Conservation (phyloP, 2,797 vertebrate species). For the Leptatherina wallacei region DNA sequence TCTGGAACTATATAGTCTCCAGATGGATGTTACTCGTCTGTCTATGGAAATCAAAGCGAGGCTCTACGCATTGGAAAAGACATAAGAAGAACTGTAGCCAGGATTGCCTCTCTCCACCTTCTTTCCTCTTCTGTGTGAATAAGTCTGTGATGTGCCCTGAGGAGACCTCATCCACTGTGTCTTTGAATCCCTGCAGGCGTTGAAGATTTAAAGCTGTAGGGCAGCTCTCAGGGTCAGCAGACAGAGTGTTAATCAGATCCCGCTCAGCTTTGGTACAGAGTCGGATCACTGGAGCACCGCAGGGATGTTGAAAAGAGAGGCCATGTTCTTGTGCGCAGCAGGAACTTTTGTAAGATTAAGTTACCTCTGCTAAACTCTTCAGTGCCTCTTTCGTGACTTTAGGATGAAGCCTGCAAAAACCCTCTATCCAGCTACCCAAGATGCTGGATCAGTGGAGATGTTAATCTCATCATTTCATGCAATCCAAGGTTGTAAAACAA, state of each 20-base stretch:
- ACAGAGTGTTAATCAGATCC: slow-evolving; percentile 63
- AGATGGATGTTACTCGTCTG: slow-evolving; percentile 64
- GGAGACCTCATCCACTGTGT: slow-evolving; percentile 47
- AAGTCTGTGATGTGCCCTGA: slow-evolving; percentile 53
- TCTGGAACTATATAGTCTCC: slow-evolving; percentile 56
- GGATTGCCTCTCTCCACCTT: slow-evolving; percentile 30
- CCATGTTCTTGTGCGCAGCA: slow-evolving; percentile 25
- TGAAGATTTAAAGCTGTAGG: slow-evolving; percentile 56
- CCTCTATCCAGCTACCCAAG: neutral
- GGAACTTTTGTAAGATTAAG: slow-evolving; percentile 44
- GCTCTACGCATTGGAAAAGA: slow-evolving; percentile 38
- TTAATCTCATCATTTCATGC: slow-evolving; percentile 19
- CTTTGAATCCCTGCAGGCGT: slow-evolving; percentile 42
- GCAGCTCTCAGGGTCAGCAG: slow-evolving; percentile 52
- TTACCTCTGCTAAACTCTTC: slow-evolving; percentile 37
- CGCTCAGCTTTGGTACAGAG: slow-evolving; percentile 32
- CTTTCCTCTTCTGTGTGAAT: slow-evolving; percentile 28
- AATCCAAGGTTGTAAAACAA: slow-evolving; percentile 36
- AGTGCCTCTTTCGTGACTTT: slow-evolving; percentile 33
- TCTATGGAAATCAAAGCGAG: slow-evolving; percentile 55
- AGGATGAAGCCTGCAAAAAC: slow-evolving; percentile 14
- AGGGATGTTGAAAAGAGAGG: slow-evolving; percentile 41
- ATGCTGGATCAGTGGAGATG: slow-evolving; percentile 23
- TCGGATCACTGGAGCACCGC: slow-evolving; percentile 39
- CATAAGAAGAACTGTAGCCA: slow-evolving; percentile 43